phyloP scores from a whole-genome alignment of 2,797 vertebrate genomes.

The Leptoclinus maculatus region DNA sequence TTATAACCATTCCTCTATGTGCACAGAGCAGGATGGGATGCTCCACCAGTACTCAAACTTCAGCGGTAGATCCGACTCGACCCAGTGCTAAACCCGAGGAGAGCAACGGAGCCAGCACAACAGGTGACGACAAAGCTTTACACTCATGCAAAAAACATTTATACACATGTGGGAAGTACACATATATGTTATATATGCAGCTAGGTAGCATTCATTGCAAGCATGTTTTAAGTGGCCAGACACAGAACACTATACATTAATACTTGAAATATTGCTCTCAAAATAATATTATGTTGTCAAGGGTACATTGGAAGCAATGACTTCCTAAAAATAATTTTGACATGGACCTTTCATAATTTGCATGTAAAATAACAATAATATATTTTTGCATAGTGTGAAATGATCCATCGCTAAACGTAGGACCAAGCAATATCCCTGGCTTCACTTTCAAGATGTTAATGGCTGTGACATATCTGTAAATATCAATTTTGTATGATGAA shows the following conservation, averaged over 20 bases:
- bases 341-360: not conserved
- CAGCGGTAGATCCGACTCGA: slow-evolving; percentile 79
- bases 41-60: slow-evolving; percentile 83
- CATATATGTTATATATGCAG: not conserved
- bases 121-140: slow-evolving; percentile 65
- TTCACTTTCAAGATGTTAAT: not conserved
- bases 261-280: not conserved
- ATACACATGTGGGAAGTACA: not conserved
- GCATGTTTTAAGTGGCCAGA: not conserved
- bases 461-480: slow-evolving; percentile 7
- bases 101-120: slow-evolving; percentile 78
- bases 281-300: not conserved
- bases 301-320: not conserved
- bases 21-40: slow-evolving; percentile 84
- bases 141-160: not conserved
- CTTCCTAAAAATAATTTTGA: not conserved
- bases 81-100: slow-evolving; percentile 77
- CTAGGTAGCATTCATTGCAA: not conserved
- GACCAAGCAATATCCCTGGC: not conserved
- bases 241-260: not conserved
- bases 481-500: not conserved
- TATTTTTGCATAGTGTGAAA: not conserved
- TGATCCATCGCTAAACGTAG: not conserved
- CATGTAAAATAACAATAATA: not conserved
- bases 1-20: slow-evolving; percentile 45